Conservation (phyloP, 2,888 invertebrate species). For the Hemistola chrysoprasaria region DNA sequence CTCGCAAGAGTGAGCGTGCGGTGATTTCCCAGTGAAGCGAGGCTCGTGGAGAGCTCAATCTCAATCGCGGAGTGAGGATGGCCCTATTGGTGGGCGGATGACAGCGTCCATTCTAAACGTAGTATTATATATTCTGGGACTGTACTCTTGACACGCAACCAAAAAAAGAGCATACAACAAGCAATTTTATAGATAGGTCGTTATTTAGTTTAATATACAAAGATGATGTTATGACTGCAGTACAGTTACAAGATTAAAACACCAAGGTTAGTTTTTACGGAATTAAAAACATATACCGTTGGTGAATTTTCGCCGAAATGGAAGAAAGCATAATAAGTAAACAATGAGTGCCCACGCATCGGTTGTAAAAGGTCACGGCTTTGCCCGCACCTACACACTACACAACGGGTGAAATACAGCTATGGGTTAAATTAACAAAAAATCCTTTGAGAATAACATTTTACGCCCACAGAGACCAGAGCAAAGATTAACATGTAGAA, state of each 20-base stretch:
- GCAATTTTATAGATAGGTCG: no score
- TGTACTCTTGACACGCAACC: no score
- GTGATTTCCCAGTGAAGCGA: no score
- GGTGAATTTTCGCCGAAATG: constrained; percentile 11
- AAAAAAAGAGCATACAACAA: no score
- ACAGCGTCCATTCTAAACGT: no score
- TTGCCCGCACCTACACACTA: constrained; percentile 36
- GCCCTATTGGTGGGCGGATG: no score
- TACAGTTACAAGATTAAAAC: constrained; percentile 1
- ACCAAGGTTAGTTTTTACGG: constrained; percentile 3
- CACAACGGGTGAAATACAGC: constrained; percentile 22
- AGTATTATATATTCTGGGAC: no score
- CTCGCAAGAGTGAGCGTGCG: no score
- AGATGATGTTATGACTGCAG: constrained; percentile 5
- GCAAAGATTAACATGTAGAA: constrained; percentile 6
- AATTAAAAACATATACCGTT: constrained; percentile 10
- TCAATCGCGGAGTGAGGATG: no score
- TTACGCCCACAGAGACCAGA: constrained; percentile 21
- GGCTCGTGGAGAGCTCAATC: no score
- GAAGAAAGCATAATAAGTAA: constrained; percentile 24
- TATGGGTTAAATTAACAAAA: constrained; percentile 30
- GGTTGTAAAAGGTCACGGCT: constrained; percentile 40
- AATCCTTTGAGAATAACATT: constrained; percentile 32
- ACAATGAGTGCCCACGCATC: constrained; percentile 34
- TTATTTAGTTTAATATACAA: no score